These are phyloP conservation scores for Mormoops blainvillei DNA, from an alignment of 2,113 vertebrate genomes.

Conservation along the genomic window DNA sequence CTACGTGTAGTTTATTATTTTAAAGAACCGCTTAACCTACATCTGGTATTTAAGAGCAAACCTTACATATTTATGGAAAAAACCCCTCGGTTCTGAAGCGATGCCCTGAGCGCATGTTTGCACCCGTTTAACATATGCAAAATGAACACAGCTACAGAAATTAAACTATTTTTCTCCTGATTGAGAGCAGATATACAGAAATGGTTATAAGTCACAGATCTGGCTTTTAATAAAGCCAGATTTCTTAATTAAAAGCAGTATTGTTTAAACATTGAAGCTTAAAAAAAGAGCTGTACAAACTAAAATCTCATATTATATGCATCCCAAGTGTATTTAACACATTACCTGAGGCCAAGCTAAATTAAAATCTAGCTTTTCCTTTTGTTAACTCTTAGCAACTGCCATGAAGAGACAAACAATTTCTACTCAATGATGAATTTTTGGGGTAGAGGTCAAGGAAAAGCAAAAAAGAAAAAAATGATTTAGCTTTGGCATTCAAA, in stretches of 20 bases:
- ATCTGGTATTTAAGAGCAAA: constrained; percentile 76
- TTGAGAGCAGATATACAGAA: constrained; percentile 81
- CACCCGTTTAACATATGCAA: constrained; percentile 79
- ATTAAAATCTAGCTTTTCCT: constrained; percentile 75
- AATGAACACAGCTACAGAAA: constrained; percentile 73
- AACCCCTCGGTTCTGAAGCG: constrained; percentile 67
- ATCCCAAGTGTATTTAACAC: constrained; percentile 75
- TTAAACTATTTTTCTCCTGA: constrained; percentile 75
- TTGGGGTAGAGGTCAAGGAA: constrained; percentile 60
- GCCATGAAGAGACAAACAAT: constrained; percentile 61
- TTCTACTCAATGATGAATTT: constrained; percentile 71
- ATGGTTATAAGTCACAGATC: constrained; percentile 76
- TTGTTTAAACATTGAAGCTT: constrained; percentile 74
- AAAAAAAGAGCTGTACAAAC: constrained; percentile 57
- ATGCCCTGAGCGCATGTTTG: constrained; percentile 70
- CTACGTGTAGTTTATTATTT: constrained; percentile 26
- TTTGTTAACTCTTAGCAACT: constrained; percentile 71
- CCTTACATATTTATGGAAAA: constrained; percentile 72
- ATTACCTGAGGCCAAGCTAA: constrained; percentile 78
- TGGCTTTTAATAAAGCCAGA: constrained; percentile 80
- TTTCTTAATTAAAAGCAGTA: constrained; percentile 83
- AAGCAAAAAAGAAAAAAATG: constrained; percentile 24
- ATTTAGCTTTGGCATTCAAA: constrained; percentile 59
- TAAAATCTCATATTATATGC: constrained; percentile 68
- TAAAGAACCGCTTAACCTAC: constrained; percentile 69